These are phyloP conservation scores for Lomographa bimaculata DNA, from an alignment of 2,888 invertebrate genomes.

Conservation along the genomic window DNA sequence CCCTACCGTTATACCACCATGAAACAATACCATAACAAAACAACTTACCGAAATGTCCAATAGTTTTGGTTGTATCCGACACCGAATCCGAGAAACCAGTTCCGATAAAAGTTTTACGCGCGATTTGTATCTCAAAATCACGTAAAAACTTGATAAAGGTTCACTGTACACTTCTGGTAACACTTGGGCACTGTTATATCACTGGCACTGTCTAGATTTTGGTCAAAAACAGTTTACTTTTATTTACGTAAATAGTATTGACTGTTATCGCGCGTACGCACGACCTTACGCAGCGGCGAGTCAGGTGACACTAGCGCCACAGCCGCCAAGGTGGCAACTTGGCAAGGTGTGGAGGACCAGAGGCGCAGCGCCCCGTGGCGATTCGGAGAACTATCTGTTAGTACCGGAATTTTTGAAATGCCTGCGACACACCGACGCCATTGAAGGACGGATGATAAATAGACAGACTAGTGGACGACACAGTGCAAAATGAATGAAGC, in stretches of 20 bases:
- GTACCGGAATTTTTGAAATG: slow-evolving; percentile 18
- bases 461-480: background rate
- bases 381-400: slow-evolving; percentile 16
- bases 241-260: slow-evolving; percentile 67
- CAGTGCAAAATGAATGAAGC: background rate
- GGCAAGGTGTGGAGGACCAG: no score
- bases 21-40: slow-evolving; percentile 63
- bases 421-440: slow-evolving; percentile 4
- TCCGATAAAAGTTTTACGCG: slow-evolving; percentile 66
- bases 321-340: no score
- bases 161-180: slow-evolving; percentile 49
- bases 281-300: slow-evolving; percentile 23
- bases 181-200: slow-evolving; percentile 56
- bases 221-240: slow-evolving; percentile 57
- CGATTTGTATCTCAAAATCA: slow-evolving; percentile 67
- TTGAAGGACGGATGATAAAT: background rate
- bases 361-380: slow-evolving; percentile 11
- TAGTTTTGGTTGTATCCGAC: slow-evolving; percentile 46
- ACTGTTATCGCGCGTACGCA: slow-evolving; percentile 26
- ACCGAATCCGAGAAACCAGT: slow-evolving; percentile 62
- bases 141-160: slow-evolving; percentile 53
- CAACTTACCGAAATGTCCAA: slow-evolving; percentile 64
- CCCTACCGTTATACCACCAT: slow-evolving; percentile 54
- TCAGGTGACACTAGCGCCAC: slow-evolving; percentile 38
- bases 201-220: slow-evolving; percentile 54